A percentile compares a stretch with the other conserved stretches of the same genome.
Conservation (phyloP, 2,888 invertebrate genomes). For the Agrotis exclamationis region DNA sequence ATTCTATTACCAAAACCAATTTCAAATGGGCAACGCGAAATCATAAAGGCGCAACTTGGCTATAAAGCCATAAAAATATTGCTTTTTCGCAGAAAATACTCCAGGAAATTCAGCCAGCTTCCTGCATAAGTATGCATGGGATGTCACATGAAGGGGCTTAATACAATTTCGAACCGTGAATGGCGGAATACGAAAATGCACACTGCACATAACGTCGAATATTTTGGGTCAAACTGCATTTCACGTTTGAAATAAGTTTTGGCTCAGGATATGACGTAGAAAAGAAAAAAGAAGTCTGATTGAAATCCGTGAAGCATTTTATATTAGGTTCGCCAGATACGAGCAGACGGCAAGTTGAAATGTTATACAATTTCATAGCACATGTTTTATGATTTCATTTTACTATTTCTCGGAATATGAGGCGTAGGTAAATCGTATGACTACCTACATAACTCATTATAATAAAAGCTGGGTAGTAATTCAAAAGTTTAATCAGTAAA, state of each 20-base stretch:
- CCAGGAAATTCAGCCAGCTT: slow-evolving; percentile 20
- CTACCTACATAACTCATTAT: slow-evolving; percentile 15
- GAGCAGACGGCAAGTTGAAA: slow-evolving; percentile 22
- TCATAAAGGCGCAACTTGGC: slow-evolving; percentile 12
- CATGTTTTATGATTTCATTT: slow-evolving; percentile 11
- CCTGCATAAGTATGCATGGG: slow-evolving; percentile 1
- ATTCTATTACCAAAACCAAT: slow-evolving; percentile 25
- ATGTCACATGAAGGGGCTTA: slow-evolving; percentile 27
- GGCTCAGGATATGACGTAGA: neutral
- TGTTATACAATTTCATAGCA: slow-evolving; percentile 20
- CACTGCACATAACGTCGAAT: slow-evolving; percentile 27
- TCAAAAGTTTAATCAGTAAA: slow-evolving; percentile 45
- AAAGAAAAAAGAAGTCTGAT: slow-evolving; percentile 23
- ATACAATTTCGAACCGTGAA: slow-evolving; percentile 47
- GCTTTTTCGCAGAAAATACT: slow-evolving; percentile 20
- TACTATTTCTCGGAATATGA: slow-evolving; percentile 14
- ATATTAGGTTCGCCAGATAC: slow-evolving; percentile 7
- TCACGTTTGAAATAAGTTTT: slow-evolving; percentile 34
- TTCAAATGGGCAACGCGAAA: slow-evolving; percentile 5
- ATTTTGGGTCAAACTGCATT: slow-evolving; percentile 37
- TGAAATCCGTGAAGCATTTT: slow-evolving; percentile 21
- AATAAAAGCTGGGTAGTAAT: slow-evolving; percentile 28
- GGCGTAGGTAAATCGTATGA: slow-evolving; percentile 9
- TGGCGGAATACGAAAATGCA: slow-evolving; percentile 18
- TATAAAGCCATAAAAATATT: slow-evolving; percentile 18